Evolutionary conservation across 2,797 vertebrate species (phyloP).

Genomic region (Monodelphis domestica): DNA sequence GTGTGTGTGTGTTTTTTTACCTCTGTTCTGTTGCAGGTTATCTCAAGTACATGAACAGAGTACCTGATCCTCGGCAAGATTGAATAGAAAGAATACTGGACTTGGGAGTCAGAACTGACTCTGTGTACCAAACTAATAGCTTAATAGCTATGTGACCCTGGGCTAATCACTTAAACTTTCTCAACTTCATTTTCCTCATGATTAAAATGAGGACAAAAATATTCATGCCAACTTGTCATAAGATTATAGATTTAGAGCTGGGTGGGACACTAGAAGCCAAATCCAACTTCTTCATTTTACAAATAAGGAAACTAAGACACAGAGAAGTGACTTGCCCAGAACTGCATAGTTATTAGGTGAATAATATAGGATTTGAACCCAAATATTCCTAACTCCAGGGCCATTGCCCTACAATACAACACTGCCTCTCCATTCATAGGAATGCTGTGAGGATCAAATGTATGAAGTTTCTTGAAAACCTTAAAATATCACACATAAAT

Average conservation of each 20-base stretch:
- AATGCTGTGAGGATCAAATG: background rate
- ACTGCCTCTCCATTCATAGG: background rate
- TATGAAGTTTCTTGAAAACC: background rate
- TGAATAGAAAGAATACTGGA: background rate
- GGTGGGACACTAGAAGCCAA: background rate
- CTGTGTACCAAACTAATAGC: background rate
- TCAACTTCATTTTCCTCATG: background rate
- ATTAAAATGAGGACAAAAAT: background rate
- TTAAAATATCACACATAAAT: background rate
- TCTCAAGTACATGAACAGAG: background rate
- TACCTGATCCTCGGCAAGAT: background rate
- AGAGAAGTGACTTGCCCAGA: background rate
- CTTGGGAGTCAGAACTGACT: background rate
- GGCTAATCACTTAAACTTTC: background rate
- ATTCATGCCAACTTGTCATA: background rate
- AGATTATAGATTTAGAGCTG: background rate
- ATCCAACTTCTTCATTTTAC: background rate
- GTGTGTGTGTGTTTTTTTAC: no score
- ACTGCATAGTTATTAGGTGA: background rate
- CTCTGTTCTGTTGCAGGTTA: background rate
- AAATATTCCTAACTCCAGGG: background rate
- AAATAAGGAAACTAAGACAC: background rate
- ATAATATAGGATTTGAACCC: background rate
- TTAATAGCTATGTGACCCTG: background rate
- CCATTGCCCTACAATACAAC: background rate